Evolutionary conservation across 2,797 vertebrate genomes (phyloP), one percentile per base, ranked within the genome.

Genomic region (Melanotaenia trifasciata): DNA sequence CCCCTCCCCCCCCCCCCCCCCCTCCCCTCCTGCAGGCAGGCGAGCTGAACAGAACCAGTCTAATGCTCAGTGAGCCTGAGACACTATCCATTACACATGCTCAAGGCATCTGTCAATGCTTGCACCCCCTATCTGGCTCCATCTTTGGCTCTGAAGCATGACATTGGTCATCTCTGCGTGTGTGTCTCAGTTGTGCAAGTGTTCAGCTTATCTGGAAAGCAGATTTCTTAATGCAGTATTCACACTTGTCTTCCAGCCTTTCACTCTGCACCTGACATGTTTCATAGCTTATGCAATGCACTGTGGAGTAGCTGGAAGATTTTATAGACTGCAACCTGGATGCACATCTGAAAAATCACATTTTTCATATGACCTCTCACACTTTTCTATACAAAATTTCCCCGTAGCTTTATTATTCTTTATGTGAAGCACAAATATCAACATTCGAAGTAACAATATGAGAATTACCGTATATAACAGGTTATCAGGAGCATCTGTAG

Each of bases 21-120:
- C n/a, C n/a, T n/a, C n/a, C n/a, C n/a, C n/a, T n/a, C n/a, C n/a
- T 2, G 63, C 18, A 62, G 67, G 58, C 76, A 84, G 74, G 79
- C 69, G 67, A 47, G 78, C 79, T 78, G 75, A 84, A 71, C 74
- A 78, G 72, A 80, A 86, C 82, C 77, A 81, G 83, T 69, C 78
- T 84, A 76, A 87, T 87, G 85, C 85, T 89, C 84, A 85, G 62
- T 83, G 86, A 89, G 77, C 79, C 84, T 69, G 72, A 85, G 80
- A 73, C 7, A 7, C 74, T 84, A 74, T 91, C 86, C 67, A 70
- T 92, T 90, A 90, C 88, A 86, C 58, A 78, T 75, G 81, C 91
- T 77, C 64, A 58, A 80, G 88, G 89, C 89, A 10, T 66, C 76
- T 73, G 40, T 85, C 76, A 77, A 74, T 73, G 79, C 72, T 83